Base-by-base conservation (phyloP, 2,113 vertebrate genomes). In the Geococcyx californianus region DNA sequence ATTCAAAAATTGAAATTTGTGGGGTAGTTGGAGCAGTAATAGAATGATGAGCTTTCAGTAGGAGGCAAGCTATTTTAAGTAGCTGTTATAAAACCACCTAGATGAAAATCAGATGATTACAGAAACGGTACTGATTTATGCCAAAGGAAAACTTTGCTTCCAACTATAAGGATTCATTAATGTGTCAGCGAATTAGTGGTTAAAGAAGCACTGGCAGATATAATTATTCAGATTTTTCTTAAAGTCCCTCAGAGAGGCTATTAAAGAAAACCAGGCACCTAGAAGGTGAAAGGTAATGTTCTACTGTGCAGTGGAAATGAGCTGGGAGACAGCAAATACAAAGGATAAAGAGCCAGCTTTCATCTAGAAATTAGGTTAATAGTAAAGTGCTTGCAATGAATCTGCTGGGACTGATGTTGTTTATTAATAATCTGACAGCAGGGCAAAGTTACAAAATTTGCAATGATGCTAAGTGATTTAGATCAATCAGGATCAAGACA, bases 61-160 rank as follows among this genome's bases (percentile, higher is more conserved):
- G 75, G 81, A 86, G 75, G 72, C 9, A 19, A 55, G 72, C 25
- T 95, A 86, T 91, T 95, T 95, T 94, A 85, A 93, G 78, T 42
- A 84, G 62, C 68, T 92, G 55, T 88, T 92, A 90, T 88, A 88
- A 94, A 95, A 94, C 51, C 38, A 74, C 56, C 63, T 88, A 90
- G 67, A 94, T 86, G 79, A 83, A 95, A 91, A 90, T 70, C 21
- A 91, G 79, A 90, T 91, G 29, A 92, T 94, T 95, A 63, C 52
- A 80, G 76, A 70, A 90, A 58, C 1, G 4, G 24, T 4, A 2
- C 33, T 90, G 64, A 88, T 91, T 93, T 96, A 79, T 85, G 51
- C 20, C 47, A 87, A 81, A 90, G 55, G 47, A 91, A 94, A 94
- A 85, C 24, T 66, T 94, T 83, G 38, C 29, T 93, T 77, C 68